phyloP scores from a whole-genome alignment of 2,113 vertebrate species.

The Macaca fascicularis region T2T-MFA8v1.1 NC_088395.1:103871001-103871500 shows the following conservation, averaged over 20 bases:
- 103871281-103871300: conserved; percentile 42
- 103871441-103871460: conserved; percentile 34
- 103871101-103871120: neutral
- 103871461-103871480: neutral
- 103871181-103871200: conserved; percentile 55
- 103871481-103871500: neutral
- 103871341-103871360: conserved; percentile 42
- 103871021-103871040: conserved; percentile 43
- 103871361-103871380: neutral
- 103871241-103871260: conserved; percentile 28
- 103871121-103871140: conserved; percentile 50
- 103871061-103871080: conserved; percentile 28
- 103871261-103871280: conserved; percentile 33
- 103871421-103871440: conserved; percentile 32
- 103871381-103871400: neutral
- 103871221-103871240: neutral
- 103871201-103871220: neutral
- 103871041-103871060: conserved; percentile 38
- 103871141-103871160: conserved; percentile 9
- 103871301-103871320: neutral
- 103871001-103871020: neutral
- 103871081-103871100: conserved; percentile 40
- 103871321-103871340: conserved; percentile 14
- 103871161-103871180: conserved; percentile 31
- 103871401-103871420: conserved; percentile 36